A percentile compares a stretch with the other conserved stretches of the same genome.
These are phyloP conservation scores for Chromis chromis DNA, from an alignment of 2,797 vertebrate genomes.

Conservation along the genomic window DNA sequence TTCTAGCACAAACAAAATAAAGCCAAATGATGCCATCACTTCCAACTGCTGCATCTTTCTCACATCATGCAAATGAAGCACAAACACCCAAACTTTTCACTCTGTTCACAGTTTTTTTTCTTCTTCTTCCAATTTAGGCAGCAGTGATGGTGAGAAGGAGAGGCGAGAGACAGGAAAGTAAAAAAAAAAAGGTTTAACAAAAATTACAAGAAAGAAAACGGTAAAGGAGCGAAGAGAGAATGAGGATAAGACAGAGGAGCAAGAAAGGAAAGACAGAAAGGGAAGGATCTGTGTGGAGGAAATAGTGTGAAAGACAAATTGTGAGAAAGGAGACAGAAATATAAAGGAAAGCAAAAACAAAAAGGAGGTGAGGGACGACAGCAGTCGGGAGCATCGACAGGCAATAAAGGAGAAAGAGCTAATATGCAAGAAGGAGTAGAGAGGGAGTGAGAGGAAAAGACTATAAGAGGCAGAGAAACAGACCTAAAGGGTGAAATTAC, in stretches of 20 bases:
- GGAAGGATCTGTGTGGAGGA: not conserved
- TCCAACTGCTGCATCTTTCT: conserved; percentile 13
- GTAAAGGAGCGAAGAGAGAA: not conserved
- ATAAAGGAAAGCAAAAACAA: conserved; percentile 28
- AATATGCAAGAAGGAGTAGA: conserved; percentile 29
- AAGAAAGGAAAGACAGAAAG: conserved; percentile 1
- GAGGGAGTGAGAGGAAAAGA: conserved; percentile 8
- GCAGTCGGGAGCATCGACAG: conserved; percentile 20
- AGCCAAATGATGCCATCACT: conserved; percentile 12
- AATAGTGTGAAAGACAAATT: conserved; percentile 29
- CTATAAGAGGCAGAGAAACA: conserved; percentile 22
- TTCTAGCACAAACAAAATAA: conserved; percentile 14
- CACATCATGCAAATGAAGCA: not conserved
- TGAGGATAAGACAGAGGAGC: not conserved
- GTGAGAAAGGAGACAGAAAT: conserved; percentile 22
- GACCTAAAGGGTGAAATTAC: conserved; percentile 42
- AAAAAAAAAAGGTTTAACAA: conserved; percentile 3
- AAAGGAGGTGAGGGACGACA: conserved; percentile 23
- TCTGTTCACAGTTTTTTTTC: not conserved
- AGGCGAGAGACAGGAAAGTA: conserved; percentile 3
- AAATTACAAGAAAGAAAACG: not conserved
- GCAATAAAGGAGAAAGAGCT: conserved; percentile 6
- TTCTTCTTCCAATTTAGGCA: not conserved
- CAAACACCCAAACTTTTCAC: conserved; percentile 2
- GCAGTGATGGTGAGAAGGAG: conserved; percentile 16